phyloP scores from a whole-genome alignment of 2,888 invertebrate genomes.

The Ectobius pallidus region DNA sequence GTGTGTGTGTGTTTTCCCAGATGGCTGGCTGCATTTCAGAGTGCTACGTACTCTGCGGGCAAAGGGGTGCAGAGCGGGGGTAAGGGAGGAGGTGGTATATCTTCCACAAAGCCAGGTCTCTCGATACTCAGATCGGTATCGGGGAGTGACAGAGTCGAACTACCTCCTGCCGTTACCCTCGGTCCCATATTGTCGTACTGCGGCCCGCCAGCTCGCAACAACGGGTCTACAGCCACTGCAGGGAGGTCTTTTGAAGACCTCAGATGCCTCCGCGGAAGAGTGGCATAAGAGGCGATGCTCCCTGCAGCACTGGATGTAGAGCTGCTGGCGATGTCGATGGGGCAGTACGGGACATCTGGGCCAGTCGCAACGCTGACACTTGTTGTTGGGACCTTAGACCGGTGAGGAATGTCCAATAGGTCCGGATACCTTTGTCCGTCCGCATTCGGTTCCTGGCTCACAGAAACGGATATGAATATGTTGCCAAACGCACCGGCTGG shows the following conservation, averaged over 20 bases:
- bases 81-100: slow-evolving; percentile 60
- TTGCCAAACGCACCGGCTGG: slow-evolving; percentile 70
- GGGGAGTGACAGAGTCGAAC: slow-evolving; percentile 83
- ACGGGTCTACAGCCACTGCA: slow-evolving; percentile 6
- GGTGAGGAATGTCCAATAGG: slow-evolving; percentile 72
- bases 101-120: slow-evolving; percentile 50
- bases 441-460: slow-evolving; percentile 70
- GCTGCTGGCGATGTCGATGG: slow-evolving; percentile 55
- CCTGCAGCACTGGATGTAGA: slow-evolving; percentile 59
- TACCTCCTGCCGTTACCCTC: slow-evolving; percentile 85
- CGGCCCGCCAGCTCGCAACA: slow-evolving; percentile 56
- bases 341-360: slow-evolving; percentile 48
- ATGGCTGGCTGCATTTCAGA: slow-evolving; percentile 43
- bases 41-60: slow-evolving; percentile 55
- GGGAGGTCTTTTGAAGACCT: slow-evolving; percentile 25
- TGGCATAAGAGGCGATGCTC: slow-evolving; percentile 43
- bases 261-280: slow-evolving; percentile 56
- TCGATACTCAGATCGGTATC: slow-evolving; percentile 59
- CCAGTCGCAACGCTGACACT: slow-evolving; percentile 55
- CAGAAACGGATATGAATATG: slow-evolving; percentile 83
- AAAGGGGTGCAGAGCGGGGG: slow-evolving; percentile 63
- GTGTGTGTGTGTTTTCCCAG: background rate
- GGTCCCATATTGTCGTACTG: slow-evolving; percentile 92
- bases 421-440: slow-evolving; percentile 75
- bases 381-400: slow-evolving; percentile 54